Evolutionary conservation across 1,140 invertebrate genomes (phyloP).

Genomic region (Drosophila repleta): DNA sequence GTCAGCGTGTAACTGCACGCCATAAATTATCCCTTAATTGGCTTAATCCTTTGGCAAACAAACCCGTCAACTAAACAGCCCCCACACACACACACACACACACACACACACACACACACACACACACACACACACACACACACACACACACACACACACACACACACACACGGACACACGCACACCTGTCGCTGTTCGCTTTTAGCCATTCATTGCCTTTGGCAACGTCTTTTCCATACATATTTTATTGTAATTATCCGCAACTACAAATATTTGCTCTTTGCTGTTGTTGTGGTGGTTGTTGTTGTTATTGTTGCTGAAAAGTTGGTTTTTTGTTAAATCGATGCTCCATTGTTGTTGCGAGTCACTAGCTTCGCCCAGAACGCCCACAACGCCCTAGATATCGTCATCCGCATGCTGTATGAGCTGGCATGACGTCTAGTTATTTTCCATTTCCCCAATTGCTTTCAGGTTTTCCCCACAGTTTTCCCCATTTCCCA

Average conservation of each 20-base stretch:
- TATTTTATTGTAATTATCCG: constrained; percentile 44
- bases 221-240: constrained; percentile 5
- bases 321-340: constrained; percentile 54
- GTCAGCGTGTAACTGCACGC: constrained; percentile 29
- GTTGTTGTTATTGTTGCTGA: constrained; percentile 21
- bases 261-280: constrained; percentile 40
- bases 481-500: constrained; percentile 10
- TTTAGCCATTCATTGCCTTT: constrained; percentile 11
- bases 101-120: background rate
- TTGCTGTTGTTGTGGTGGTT: constrained; percentile 12
- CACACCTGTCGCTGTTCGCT: constrained; percentile 4
- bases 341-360: constrained; percentile 43
- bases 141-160: constrained; percentile 2
- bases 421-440: constrained; percentile 48
- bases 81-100: constrained; percentile 1
- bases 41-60: constrained; percentile 35
- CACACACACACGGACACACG: background rate
- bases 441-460: constrained; percentile 46
- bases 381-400: background rate
- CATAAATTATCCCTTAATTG: constrained; percentile 43
- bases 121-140: background rate
- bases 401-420: constrained; percentile 41
- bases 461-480: constrained; percentile 12
- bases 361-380: background rate
- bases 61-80: constrained; percentile 7